Evolutionary conservation across 2,888 invertebrate species (phyloP).

Genomic region (Drosophila anomelani): DNA sequence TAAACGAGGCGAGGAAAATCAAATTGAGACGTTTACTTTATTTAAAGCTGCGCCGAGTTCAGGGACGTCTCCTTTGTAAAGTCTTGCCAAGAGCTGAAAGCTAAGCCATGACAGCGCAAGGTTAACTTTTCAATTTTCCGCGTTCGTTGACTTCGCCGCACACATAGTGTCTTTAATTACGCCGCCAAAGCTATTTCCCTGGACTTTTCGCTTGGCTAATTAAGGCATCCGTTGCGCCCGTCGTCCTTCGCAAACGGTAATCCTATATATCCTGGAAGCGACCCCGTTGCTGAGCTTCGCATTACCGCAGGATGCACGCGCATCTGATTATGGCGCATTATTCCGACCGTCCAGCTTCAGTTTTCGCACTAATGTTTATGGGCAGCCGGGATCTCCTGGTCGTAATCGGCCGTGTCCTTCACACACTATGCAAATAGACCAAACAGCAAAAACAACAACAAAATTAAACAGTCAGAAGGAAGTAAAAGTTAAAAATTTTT

Average conservation of each 20-base stretch:
- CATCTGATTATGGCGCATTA: conserved; percentile 28
- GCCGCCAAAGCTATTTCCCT: conserved; percentile 17
- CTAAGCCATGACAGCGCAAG: conserved; percentile 31
- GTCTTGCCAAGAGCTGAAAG: conserved; percentile 23
- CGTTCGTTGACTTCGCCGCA: conserved; percentile 59
- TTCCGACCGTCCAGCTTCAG: conserved; percentile 8
- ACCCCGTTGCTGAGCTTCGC: conserved; percentile 41
- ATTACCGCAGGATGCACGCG: conserved; percentile 48
- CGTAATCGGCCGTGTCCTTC: conserved; percentile 9
- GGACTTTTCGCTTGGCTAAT: conserved; percentile 18
- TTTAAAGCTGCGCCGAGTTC: conserved; percentile 41
- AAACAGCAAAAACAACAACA: neutral
- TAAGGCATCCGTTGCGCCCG: conserved; percentile 1
- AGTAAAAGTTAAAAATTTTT: neutral
- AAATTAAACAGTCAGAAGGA: neutral
- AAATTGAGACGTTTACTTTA: conserved; percentile 39
- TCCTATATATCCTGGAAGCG: conserved; percentile 40
- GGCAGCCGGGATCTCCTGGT: neutral
- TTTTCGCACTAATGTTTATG: conserved; percentile 9
- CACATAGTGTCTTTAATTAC: conserved; percentile 40
- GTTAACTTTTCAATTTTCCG: conserved; percentile 23
- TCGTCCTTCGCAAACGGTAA: conserved; percentile 30
- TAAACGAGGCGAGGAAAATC: conserved; percentile 54
- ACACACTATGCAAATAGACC: neutral
- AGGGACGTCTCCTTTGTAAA: conserved; percentile 17